Percentiles rank a stretch among this genome's conserved stretches.
These are phyloP conservation scores for Anniella stebbinsi DNA, from an alignment of 2,797 vertebrate genomes.

Conservation along the genomic window DNA sequence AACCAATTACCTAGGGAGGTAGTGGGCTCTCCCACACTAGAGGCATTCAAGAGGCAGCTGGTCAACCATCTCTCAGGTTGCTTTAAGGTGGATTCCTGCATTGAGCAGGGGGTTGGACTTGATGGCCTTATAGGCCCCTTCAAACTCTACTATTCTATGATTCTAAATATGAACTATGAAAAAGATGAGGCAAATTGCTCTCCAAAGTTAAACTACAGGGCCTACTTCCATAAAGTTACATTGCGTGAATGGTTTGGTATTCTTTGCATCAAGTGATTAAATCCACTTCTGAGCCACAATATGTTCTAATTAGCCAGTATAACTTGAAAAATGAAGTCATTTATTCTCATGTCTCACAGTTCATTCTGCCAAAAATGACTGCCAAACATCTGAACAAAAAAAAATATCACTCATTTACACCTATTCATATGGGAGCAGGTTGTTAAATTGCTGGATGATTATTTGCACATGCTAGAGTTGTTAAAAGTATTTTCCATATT, in stretches of 20 bases:
- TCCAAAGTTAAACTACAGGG: neutral
- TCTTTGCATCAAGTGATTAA: constrained; percentile 3
- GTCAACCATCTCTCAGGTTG: too few relatives aligned
- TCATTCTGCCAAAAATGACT: constrained; percentile 10
- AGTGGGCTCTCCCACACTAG: too few relatives aligned
- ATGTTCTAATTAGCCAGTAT: neutral
- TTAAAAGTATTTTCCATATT: constrained; percentile 23
- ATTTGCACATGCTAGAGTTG: constrained; percentile 35
- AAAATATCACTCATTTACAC: neutral
- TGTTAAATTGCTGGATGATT: constrained; percentile 38
- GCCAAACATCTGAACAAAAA: neutral
- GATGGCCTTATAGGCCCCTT: too few relatives aligned
- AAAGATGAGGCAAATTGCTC: neutral
- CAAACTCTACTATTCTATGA: too few relatives aligned
- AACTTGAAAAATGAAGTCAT: neutral
- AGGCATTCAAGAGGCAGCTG: too few relatives aligned
- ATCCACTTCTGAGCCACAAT: constrained; percentile 24
- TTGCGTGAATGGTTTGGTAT: neutral
- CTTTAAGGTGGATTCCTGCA: too few relatives aligned
- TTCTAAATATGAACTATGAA: neutral
- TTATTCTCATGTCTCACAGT: constrained; percentile 11
- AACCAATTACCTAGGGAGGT: too few relatives aligned
- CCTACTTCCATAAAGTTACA: neutral
- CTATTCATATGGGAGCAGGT: neutral
- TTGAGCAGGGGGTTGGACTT: too few relatives aligned